phyloP scores from a whole-genome alignment of 37 sponge, comb jelly and placozoan species.

The Chondrilla cf. caribensis region DNA sequence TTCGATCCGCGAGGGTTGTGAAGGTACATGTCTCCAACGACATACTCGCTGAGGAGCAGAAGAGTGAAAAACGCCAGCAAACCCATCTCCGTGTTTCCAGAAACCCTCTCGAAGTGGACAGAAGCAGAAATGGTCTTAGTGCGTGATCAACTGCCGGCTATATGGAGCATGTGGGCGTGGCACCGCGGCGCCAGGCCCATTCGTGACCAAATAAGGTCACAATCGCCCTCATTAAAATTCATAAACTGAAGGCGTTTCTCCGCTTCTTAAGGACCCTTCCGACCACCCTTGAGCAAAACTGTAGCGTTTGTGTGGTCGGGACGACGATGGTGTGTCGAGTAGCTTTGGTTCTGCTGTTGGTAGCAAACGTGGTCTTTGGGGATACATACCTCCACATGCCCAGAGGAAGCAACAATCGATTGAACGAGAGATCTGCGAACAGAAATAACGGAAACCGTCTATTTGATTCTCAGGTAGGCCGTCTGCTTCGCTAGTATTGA shows the following conservation, averaged over 20 bases:
- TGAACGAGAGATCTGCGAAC: slow-evolving; percentile 94
- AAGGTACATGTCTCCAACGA: slow-evolving; percentile 78
- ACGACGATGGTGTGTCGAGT: neutral
- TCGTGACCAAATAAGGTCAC: too few species aligned
- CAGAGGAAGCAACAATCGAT: slow-evolving; percentile 95
- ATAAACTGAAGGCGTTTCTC: too few species aligned
- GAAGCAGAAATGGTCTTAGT: neutral
- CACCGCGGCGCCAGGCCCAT: too few species aligned
- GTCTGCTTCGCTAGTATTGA: neutral
- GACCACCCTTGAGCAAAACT: neutral
- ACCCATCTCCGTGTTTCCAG: neutral
- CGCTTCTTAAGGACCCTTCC: too few species aligned
- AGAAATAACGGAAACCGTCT: slow-evolving; percentile 92
- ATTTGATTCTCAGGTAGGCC: slow-evolving; percentile 98
- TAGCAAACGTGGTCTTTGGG: slow-evolving; percentile 15
- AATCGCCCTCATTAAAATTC: too few species aligned
- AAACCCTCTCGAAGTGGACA: neutral
- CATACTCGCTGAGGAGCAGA: slow-evolving; percentile 42
- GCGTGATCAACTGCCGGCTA: too few species aligned
- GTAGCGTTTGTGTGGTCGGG: neutral
- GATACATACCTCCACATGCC: slow-evolving; percentile 97
- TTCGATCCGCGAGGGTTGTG: slow-evolving; percentile 96
- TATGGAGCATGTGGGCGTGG: too few species aligned
- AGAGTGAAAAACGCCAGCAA: slow-evolving; percentile 25
- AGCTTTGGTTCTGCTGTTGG: neutral